Conservation (phyloP, 2,113 vertebrate species). For the Cochlearius cochlearius region DNA sequence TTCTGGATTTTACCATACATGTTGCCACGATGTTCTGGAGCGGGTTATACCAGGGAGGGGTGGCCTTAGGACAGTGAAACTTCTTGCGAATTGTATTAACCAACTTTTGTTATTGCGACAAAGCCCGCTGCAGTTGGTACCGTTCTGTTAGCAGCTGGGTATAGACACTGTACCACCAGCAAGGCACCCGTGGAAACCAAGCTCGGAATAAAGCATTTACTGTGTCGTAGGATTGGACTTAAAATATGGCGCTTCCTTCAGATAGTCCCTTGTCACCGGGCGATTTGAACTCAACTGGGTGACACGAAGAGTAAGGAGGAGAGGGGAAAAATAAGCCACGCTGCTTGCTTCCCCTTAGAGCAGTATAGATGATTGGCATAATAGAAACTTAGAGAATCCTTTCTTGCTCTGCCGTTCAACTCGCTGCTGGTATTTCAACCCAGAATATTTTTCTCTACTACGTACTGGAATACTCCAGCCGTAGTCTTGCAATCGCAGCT, state of each 20-base stretch:
- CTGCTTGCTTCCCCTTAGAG: neutral
- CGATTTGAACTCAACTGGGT: neutral
- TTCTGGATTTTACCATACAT: constrained; percentile 69
- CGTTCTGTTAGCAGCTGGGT: constrained; percentile 70
- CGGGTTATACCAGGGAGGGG: constrained; percentile 57
- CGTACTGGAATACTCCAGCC: neutral
- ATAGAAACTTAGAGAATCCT: neutral
- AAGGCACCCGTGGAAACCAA: constrained; percentile 64
- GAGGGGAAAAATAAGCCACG: accelerated
- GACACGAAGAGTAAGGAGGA: neutral
- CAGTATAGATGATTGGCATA: accelerated
- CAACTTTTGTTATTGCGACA: constrained; percentile 67
- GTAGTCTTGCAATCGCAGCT: neutral
- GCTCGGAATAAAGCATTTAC: neutral
- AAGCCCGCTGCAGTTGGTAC: constrained; percentile 73
- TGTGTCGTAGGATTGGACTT: neutral
- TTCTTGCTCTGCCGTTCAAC: neutral
- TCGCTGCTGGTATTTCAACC: neutral
- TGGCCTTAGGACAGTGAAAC: constrained; percentile 68
- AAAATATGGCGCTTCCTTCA: accelerated
- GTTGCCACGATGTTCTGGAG: constrained; percentile 70
- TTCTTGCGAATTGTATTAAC: constrained; percentile 66
- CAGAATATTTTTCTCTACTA: neutral
- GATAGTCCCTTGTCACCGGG: neutral
- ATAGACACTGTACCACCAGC: constrained; percentile 74